Evolutionary conservation across 2,888 invertebrate species (phyloP), one percentile per base, ranked within the genome.

Genomic region (Drosophila aldrichi): DNA sequence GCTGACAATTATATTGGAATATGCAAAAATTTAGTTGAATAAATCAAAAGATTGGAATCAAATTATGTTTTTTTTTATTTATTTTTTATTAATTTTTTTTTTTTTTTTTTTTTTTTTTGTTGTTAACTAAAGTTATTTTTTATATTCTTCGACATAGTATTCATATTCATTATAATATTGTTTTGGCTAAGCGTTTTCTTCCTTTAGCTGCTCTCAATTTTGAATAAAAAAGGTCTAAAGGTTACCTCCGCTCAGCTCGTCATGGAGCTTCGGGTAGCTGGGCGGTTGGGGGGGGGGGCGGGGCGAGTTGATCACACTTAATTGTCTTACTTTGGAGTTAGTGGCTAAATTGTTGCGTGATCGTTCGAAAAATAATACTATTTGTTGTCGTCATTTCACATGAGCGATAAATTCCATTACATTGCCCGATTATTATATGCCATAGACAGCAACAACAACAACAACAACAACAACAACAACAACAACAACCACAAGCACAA

Each of bases 341-440:
- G 41, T 54, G 29, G 34, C 58, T 43, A 67, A 44, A 58, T 36
- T 40, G 59, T 61, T 67, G 59, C 48, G 62, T 58, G 60, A 51
- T 63, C 63, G 40, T 25, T 34, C 18, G 52, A 20, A 51, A 51
- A 32, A 54, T 55, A 56, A 57, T 72, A 18, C 22, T 40, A 56
- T 63, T 58, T 40, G 25, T 63, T 71, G 46, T 67, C 67, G 67
- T 62, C 49, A 71, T 64, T 74, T 59, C 44, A 54, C 63, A 73
- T 59, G 52, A 38, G 41, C 76, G 68, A 77, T 62, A 66, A 60
- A 62, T 77, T 64, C 54, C 66, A 71, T 71, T 74, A 63, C 62
- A 55, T 63, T 71, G 69, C 69, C 64, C 61, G 66, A 78, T 72
- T 70, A 63, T 71, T 75, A 75, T 48, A 71, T 16, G 56, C 59